Evolutionary conservation across 2,113 vertebrate species (phyloP).

Genomic region (Uropsilus gracilis): DNA sequence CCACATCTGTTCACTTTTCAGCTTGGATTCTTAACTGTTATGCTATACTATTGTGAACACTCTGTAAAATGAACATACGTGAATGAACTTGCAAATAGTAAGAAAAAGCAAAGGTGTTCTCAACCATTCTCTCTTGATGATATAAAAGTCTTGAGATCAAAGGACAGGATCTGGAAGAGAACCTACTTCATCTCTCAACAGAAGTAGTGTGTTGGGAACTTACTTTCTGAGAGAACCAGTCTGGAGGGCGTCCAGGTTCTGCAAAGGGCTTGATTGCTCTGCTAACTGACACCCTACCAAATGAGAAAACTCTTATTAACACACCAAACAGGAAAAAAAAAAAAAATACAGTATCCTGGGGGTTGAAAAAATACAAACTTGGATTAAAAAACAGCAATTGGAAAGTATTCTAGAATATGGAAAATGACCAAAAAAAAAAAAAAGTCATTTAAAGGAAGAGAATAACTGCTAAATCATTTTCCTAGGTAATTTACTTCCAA

Average conservation of each 20-base stretch:
- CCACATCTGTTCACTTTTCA: background rate
- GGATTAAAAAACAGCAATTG: background rate
- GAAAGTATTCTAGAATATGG: background rate
- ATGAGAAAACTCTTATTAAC: constrained; percentile 25
- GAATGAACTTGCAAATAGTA: background rate
- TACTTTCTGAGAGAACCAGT: constrained; percentile 99
- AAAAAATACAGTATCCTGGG: background rate
- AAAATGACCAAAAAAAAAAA: no score
- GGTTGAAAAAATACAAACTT: background rate
- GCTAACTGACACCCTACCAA: constrained; percentile 96
- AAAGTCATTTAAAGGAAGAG: no score
- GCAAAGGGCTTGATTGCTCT: constrained; percentile 99
- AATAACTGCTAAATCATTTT: no score
- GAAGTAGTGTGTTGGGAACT: constrained; percentile 35
- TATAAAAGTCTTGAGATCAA: constrained; percentile 38
- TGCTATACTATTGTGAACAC: background rate
- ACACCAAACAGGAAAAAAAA: background rate
- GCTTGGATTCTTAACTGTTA: background rate
- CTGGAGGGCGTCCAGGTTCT: constrained; percentile 96
- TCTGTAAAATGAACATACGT: background rate
- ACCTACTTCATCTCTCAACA: background rate
- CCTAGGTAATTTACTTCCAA: no score
- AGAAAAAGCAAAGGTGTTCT: background rate
- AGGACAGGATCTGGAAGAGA: background rate
- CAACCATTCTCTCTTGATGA: background rate